These are phyloP conservation scores for Brachynemurus nebulosus DNA, from an alignment of 2,888 invertebrate species.

Conservation along the genomic window DNA sequence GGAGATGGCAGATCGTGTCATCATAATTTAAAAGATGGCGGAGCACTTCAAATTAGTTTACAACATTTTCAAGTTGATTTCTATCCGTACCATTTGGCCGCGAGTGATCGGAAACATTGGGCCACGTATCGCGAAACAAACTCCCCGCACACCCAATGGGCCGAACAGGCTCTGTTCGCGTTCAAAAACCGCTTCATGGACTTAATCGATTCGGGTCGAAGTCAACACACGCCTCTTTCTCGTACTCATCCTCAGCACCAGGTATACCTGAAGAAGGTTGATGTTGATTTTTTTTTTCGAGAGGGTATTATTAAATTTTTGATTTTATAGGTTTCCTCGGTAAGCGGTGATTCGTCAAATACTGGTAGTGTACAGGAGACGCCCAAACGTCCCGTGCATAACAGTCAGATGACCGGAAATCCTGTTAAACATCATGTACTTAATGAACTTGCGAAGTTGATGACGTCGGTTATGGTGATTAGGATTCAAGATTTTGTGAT, in stretches of 20 bases:
- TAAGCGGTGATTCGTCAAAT: background rate
- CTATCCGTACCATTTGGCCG: constrained; percentile 92
- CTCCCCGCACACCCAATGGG: constrained; percentile 72
- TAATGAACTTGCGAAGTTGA: constrained; percentile 66
- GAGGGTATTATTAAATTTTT: no score
- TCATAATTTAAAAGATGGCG: constrained; percentile 75
- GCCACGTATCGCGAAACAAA: constrained; percentile 67
- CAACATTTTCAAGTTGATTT: constrained; percentile 81
- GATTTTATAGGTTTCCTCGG: background rate
- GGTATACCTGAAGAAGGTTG: no score
- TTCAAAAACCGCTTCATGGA: constrained; percentile 68
- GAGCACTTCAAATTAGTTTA: constrained; percentile 83
- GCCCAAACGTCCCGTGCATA: constrained; percentile 18
- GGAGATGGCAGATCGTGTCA: constrained; percentile 76
- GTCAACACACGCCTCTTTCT: constrained; percentile 35
- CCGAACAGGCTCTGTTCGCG: constrained; percentile 65
- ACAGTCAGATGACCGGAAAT: constrained; percentile 20
- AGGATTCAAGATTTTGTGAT: constrained; percentile 85
- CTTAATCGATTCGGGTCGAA: constrained; percentile 48
- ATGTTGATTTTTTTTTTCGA: no score
- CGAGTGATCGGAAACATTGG: constrained; percentile 82
- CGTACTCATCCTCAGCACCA: constrained; percentile 21
- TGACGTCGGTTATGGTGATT: constrained; percentile 84
- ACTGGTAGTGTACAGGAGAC: constrained; percentile 5
- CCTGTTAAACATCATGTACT: constrained; percentile 54